Base-by-base conservation (phyloP, 2,888 invertebrate species). In the Melanostoma mellinum region DNA sequence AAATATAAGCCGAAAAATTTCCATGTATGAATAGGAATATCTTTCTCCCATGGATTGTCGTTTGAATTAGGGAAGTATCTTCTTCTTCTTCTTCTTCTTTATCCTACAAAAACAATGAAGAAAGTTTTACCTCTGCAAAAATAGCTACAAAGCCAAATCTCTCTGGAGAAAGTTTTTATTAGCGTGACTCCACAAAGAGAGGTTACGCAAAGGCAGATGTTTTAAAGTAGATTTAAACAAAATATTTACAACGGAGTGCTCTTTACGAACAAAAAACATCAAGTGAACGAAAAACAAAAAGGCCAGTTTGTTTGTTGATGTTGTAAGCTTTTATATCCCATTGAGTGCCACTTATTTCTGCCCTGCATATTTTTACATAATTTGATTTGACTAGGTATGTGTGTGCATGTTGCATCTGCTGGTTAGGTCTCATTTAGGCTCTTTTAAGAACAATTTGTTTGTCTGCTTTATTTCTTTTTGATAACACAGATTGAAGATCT, bases 321-420 rank as follows among this genome's bases (percentile, higher is more conserved):
- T 42, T 44, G 5, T 20, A 20, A 20, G 2, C n/a, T 8, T 6
- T 38, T 4, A 50, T 8, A 55, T 6, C 20, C 60, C 35, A 35
- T 35, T 8, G 20, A 46, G 33, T 35, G 6, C 30, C 36, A 2
- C 10, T 1, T 10, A 20, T 35, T 48, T 48, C 48, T 36, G 38
- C 36, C 48, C 48, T 63, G 38, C 36, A 63, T 48, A 63, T 48
- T 63, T 63, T 38, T 38, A 6, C 46, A 63, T 61, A 61, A 10
- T 8, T 20, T 30, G 44, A 20, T 36, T 36, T 46, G 35, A 20
- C 20, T 48, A 36, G 46, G 48, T 10, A 60, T 44, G 20, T 20
- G 20, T 20, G 20, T 20, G 20, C 20, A 20, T 20, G 20, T 20
- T 20, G 20, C 20, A 20, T 20, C 20, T 20, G 20, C 20, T 20